Evolutionary conservation across 2,113 vertebrate genomes (phyloP), one percentile per base, ranked within the genome.

Genomic region (Campylorhamphus procurvoides): DNA sequence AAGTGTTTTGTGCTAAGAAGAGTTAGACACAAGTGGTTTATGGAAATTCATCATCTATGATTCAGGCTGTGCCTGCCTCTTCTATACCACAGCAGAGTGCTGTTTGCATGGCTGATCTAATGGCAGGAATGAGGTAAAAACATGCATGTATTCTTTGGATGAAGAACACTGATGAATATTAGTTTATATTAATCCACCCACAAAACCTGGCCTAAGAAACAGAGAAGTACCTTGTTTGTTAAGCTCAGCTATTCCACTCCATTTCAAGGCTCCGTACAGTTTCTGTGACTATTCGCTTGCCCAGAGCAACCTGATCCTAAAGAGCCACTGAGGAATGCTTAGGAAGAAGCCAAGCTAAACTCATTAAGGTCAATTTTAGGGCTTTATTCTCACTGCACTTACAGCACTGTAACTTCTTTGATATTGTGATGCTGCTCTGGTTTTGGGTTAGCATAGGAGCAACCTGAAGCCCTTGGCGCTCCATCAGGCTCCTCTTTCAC

Each of bases 131-230:
- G 53, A 87, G 58, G 44, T 22, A 55, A 39, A 91, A 89, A 16
- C 19, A 87, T 85, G 78, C 8, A 58, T 0, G 0, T 44, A 16
- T 49, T 82, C 31, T 62, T 69, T 76, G 46, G 74, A 72, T 0
- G 1, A 91, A 85, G 40, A 52, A 47, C 35, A 60, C 22, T 0
- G 1, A 47, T 44, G 33, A 87, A 20, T 52, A 52, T 49, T 83
- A 73, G 13, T 89, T 86, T 50, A 37, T 47, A 87, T 75, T 75
- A 92, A 72, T 29, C 75, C 44, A 78, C 33, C 20, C 42, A 71
- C 17, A 60, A 92, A 80, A 91, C n/a, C n/a, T 87, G 52, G 12
- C 12, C 64, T 64, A 78, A 77, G 82, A 82, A 93, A 87, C 24
- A 33, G 73, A 82, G 58, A 71, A 39, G 47, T 37, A 58, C 68